A percentile compares a stretch with the other conserved stretches of the same genome.
Conservation (phyloP, 2,797 vertebrate genomes). For the Acomys russatus region DNA sequence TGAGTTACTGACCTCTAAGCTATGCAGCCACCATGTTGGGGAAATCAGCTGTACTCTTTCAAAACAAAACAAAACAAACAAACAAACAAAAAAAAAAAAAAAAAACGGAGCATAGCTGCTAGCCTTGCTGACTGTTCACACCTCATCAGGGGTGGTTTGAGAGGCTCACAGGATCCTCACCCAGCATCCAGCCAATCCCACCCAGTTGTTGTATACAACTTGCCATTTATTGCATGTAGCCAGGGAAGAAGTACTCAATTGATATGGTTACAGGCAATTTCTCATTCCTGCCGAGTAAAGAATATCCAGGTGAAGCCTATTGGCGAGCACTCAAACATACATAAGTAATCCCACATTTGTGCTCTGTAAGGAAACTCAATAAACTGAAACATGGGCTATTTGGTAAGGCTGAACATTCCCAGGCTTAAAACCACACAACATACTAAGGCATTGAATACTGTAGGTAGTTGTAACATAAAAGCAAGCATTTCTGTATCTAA, state of each 20-base stretch:
- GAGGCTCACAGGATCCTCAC: not conserved
- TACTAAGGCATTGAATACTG: not conserved
- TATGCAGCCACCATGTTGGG: not conserved
- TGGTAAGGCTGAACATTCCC: not conserved
- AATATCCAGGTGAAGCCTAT: not conserved
- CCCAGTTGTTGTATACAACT: not conserved
- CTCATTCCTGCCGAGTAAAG: not conserved
- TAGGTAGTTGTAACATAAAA: not conserved
- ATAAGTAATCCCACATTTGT: not conserved
- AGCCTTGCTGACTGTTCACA: not conserved
- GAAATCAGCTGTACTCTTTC: not conserved
- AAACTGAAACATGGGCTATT: not conserved
- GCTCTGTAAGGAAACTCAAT: not conserved
- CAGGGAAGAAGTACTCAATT: not conserved
- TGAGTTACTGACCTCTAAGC: not conserved
- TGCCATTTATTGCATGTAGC: not conserved
- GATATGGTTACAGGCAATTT: not conserved
- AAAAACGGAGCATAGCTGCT: not conserved
- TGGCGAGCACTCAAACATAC: rapidly evolving
- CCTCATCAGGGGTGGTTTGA: not conserved
- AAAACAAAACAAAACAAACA: too few relatives aligned
- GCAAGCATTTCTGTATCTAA: not conserved
- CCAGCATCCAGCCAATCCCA: not conserved
- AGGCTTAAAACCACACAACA: not conserved
- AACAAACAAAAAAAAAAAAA: too few relatives aligned